phyloP scores from a whole-genome alignment of 2,113 vertebrate species.

The Sardina pilchardus region DNA sequence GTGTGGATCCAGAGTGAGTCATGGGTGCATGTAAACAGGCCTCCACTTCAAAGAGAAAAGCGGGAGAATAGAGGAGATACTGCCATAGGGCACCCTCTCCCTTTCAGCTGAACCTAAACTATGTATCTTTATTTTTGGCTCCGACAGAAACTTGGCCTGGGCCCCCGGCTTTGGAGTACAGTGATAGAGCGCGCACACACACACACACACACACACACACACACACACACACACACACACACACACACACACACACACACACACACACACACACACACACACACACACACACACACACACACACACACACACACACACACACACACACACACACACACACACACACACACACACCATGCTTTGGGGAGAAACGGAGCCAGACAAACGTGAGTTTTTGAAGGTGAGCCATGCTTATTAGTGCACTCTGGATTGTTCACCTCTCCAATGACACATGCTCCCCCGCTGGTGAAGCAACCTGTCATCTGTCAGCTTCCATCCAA shows the following conservation, averaged over 20 bases:
- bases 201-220: too few species aligned
- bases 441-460: not conserved
- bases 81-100: not conserved
- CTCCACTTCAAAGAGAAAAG: not conserved
- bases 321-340: not conserved
- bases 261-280: not conserved
- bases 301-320: not conserved
- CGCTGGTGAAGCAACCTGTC: not conserved
- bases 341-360: not conserved
- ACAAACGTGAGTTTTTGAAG: constrained; percentile 1
- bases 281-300: not conserved
- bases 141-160: not conserved
- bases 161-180: not conserved
- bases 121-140: constrained; percentile 11
- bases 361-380: not conserved
- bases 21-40: not conserved
- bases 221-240: not conserved
- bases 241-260: not conserved
- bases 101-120: not conserved
- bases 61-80: not conserved
- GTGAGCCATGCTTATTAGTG: not conserved
- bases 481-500: not conserved
- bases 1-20: not conserved
- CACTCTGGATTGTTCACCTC: not conserved
- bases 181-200: not conserved